A percentile compares a stretch with the other conserved stretches of the same genome.
These are phyloP conservation scores for Notarius quadriscutis DNA, from an alignment of 2,113 vertebrate genomes.

Conservation along the genomic window DNA sequence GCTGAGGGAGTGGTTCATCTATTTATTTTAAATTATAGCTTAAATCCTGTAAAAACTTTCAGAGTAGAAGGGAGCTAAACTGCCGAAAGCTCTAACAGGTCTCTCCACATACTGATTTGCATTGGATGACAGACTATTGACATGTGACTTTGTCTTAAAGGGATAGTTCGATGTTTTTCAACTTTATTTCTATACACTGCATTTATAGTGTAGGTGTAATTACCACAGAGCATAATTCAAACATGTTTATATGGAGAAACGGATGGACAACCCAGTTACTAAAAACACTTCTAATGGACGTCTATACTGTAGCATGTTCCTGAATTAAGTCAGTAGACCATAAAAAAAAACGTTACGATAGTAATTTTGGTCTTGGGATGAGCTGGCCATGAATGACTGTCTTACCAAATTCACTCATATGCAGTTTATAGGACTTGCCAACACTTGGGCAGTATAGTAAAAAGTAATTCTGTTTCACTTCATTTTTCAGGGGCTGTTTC, in stretches of 20 bases:
- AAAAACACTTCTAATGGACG: background rate
- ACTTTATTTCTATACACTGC: background rate
- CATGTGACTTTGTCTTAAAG: slow-evolving; percentile 8
- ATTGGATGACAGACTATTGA: background rate
- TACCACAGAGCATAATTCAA: background rate
- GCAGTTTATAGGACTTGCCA: background rate
- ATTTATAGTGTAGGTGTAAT: background rate
- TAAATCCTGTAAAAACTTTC: background rate
- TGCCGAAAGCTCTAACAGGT: background rate
- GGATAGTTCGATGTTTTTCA: background rate
- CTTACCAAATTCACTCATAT: background rate
- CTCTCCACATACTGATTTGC: slow-evolving; percentile 19
- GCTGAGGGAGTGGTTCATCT: background rate
- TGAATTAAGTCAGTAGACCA: too few species aligned
- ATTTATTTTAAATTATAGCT: slow-evolving; percentile 13
- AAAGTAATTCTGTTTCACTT: background rate
- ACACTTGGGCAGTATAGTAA: background rate
- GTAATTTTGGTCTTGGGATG: background rate
- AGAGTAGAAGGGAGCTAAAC: background rate
- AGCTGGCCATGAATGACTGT: too few species aligned
- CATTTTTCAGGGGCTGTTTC: background rate
- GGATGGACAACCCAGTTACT: background rate
- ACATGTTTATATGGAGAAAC: background rate
- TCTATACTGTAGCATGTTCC: background rate
- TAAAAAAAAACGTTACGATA: background rate